Evolutionary conservation across 2,888 invertebrate genomes (phyloP), one percentile per base, ranked within the genome.

Genomic region (Cataglyphis rosenhaueri): DNA sequence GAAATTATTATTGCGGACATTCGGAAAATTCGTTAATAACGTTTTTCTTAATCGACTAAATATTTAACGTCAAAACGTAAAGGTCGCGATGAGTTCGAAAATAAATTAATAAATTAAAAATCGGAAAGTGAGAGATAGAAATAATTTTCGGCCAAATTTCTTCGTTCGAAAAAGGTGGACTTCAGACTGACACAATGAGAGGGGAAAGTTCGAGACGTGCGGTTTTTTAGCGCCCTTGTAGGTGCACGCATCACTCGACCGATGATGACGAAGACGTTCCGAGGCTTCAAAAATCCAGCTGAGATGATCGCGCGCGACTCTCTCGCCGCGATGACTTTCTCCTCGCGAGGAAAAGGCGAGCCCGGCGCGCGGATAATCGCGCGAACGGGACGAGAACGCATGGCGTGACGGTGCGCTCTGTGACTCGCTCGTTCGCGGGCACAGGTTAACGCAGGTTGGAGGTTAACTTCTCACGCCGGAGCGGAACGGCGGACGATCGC

Each of bases 251-350:
- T 78, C 70, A 70, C 59, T 70, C 70, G 44, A 8, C 1, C 29
- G 57, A 78, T 68, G 38, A 76, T 66, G 76, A 68, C 78, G 78
- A 68, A 21, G 78, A 78, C 57, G 78, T 76, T 76, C 25, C 48
- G 74, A 21, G 38, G 66, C 76, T n/a, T 6, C 48, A 57, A 68
- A 59, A 59, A 68, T 12, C 57, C 41, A 9, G n/a, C 38, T 66
- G 76, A 65, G 76, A 76, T 64, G 76, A 29, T 76, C 66, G 75
- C 64, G 48, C 74, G 9, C 64, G 65, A 35, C 41, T 15, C 48
- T 65, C 66, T 66, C 57, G 62, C 52, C 75, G 35, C 25, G 59
- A 32, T 78, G 44, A 78, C 78, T 78, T 78, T 78, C 78, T 70
- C 78, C 70, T 65, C 38, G 25, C 44, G 44, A 15, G 32, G 78